Evolutionary conservation across 2,797 vertebrate species (phyloP), one percentile per base, ranked within the genome.

Genomic region (Sebastes goodei): DNA sequence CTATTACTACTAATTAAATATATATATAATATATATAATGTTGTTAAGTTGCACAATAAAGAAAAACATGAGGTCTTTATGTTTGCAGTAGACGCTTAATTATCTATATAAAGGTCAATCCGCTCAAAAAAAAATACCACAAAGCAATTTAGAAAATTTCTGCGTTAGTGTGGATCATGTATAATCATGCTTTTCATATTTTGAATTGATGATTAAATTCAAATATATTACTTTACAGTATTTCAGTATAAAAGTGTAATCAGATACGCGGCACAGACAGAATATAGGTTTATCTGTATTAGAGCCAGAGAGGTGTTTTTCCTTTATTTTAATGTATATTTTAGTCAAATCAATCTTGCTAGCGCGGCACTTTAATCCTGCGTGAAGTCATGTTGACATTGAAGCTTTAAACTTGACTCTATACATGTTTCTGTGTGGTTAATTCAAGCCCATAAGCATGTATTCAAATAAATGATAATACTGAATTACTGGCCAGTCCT

Each of bases 51-150:
- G 52, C 49, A 21, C 52, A 53, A 23, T 53, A 11, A 53, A 21
- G 20, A 21, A 52, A 52, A 52, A 52, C 4, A 10, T n/a, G 8
- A 52, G 8, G 49, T 10, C 8, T 52, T 52, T 52, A 10, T 0
- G 0, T 52, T 52, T 52, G 12, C 38, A 42, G 1, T 53, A 21
- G 5, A 38, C 5, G 35, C 35, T 23, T 21, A 21, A 55, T 55
- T 55, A 55, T 55, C n/a, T 2, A 33, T 33, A 33, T 33, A 33
- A 10, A 33, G 33, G 10, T 33, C 0, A 33, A 33, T 33, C 33
- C 10, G 33, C 33, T 11, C 0, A 33, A 33, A 33, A 0, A 33
- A 33, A 0, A 33, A 10, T 10, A 33, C 10, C 33, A 33, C 33
- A 33, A 33, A 33, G 10, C 0, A 33, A 33, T 33, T 33, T 35